A percentile compares a stretch with the other conserved stretches of the same genome.
These are phyloP conservation scores for Psittacus erithacus DNA, from an alignment of 2,113 vertebrate species.

Conservation along the genomic window DNA sequence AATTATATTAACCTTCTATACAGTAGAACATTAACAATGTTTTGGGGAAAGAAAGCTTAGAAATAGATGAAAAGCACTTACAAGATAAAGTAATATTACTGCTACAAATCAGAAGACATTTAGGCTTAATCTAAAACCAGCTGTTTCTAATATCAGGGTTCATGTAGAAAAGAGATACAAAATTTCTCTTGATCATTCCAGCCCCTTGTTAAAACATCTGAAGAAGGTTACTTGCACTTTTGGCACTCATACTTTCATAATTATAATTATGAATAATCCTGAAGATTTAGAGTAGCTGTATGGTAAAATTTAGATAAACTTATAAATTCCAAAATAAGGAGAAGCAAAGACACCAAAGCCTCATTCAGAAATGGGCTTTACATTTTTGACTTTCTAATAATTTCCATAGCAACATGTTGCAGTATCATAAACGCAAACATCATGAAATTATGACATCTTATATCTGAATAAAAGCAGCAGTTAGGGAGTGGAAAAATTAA, in stretches of 20 bases:
- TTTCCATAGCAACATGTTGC: neutral
- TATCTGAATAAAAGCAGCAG: neutral
- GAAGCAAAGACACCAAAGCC: neutral
- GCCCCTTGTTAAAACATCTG: neutral
- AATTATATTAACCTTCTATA: constrained; percentile 8
- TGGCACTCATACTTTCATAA: neutral
- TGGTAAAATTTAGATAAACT: neutral
- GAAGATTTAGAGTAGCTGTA: neutral
- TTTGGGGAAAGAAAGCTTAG: neutral
- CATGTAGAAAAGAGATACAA: neutral
- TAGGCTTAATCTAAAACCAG: neutral
- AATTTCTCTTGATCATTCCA: neutral
- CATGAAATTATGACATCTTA: neutral
- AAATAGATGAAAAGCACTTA: neutral
- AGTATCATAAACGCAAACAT: neutral
- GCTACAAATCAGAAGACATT: neutral
- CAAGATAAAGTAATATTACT: neutral
- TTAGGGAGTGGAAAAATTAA: neutral
- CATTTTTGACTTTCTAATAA: neutral
- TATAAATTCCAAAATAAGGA: neutral
- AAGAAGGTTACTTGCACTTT: neutral
- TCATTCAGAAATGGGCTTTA: neutral
- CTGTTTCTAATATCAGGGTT: neutral
- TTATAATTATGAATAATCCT: neutral
- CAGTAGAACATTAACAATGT: neutral